A percentile compares a stretch with the other conserved stretches of the same genome.
phyloP scores from a whole-genome alignment of 1,140 invertebrate genomes.

The Trichonephila inaurata region DNA sequence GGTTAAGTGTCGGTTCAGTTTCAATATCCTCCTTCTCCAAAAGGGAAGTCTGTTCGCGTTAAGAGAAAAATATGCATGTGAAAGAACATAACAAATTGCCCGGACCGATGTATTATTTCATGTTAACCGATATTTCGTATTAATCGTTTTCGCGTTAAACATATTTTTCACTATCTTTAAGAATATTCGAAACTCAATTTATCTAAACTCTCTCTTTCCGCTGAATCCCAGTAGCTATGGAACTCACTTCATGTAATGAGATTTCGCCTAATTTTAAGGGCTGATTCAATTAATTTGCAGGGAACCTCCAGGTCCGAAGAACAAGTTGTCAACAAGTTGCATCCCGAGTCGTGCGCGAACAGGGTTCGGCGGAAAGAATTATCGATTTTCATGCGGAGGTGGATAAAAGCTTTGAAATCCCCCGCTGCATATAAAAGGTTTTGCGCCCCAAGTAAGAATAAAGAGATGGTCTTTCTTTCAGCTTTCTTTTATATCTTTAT shows the following conservation, averaged over 20 bases:
- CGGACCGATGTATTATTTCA: too few relatives aligned
- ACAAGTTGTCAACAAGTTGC: slow-evolving; percentile 1
- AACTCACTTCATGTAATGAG: neutral
- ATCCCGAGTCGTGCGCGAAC: neutral
- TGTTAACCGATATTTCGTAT: too few relatives aligned
- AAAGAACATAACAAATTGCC: too few relatives aligned
- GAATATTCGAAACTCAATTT: too few relatives aligned
- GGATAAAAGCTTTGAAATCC: neutral
- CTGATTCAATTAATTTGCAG: neutral
- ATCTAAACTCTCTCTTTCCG: neutral
- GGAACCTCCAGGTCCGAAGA: neutral
- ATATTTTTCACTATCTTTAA: too few relatives aligned
- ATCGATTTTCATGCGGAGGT: neutral
- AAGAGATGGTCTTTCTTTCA: neutral
- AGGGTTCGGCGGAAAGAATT: neutral
- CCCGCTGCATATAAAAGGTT: neutral
- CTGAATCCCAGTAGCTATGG: neutral
- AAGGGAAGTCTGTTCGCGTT: too few relatives aligned
- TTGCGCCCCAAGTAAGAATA: neutral
- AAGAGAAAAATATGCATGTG: too few relatives aligned
- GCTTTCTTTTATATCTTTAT: neutral
- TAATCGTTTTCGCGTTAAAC: too few relatives aligned
- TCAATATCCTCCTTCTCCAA: too few relatives aligned
- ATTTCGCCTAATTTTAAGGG: neutral
- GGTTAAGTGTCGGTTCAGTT: too few relatives aligned